These are phyloP conservation scores for Mionectes olivaceus DNA, from an alignment of 2,797 vertebrate species.

Conservation along the genomic window DNA sequence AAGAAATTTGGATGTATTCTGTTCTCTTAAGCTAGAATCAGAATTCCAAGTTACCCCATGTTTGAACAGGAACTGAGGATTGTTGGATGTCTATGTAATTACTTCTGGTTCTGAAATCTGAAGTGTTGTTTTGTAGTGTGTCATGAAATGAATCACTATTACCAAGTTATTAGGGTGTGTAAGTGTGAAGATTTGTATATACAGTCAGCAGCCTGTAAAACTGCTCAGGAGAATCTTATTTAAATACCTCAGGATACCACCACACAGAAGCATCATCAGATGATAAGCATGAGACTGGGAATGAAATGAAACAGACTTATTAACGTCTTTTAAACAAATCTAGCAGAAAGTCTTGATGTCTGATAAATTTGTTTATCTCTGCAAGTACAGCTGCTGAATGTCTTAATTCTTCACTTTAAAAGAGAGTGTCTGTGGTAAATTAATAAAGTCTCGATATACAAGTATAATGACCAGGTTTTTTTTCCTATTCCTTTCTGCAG, in stretches of 20 bases:
- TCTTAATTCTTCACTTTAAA: conserved; percentile 29
- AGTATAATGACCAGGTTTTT: not conserved
- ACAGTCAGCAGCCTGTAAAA: not conserved
- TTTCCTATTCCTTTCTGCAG: not conserved
- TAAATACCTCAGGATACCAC: not conserved
- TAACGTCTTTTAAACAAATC: conserved; percentile 12
- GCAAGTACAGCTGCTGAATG: not conserved
- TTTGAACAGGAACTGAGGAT: not conserved
- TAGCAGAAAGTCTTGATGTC: not conserved
- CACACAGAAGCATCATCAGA: not conserved
- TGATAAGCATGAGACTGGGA: not conserved
- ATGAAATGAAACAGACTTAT: conserved; percentile 3
- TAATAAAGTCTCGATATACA: conserved; percentile 3
- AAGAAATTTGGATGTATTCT: not conserved
- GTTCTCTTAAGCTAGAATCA: not conserved
- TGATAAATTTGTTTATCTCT: conserved; percentile 43
- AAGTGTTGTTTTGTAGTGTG: not conserved
- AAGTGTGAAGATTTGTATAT: not conserved
- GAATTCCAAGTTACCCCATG: not conserved
- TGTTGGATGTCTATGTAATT: not conserved
- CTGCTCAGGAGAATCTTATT: not conserved
- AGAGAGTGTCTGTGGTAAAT: not conserved
- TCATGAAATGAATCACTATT: not conserved
- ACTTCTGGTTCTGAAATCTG: not conserved
- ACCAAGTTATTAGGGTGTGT: not conserved